Conservation (phyloP, 2,797 vertebrate genomes). For the Centroberyx gerrardi region DNA sequence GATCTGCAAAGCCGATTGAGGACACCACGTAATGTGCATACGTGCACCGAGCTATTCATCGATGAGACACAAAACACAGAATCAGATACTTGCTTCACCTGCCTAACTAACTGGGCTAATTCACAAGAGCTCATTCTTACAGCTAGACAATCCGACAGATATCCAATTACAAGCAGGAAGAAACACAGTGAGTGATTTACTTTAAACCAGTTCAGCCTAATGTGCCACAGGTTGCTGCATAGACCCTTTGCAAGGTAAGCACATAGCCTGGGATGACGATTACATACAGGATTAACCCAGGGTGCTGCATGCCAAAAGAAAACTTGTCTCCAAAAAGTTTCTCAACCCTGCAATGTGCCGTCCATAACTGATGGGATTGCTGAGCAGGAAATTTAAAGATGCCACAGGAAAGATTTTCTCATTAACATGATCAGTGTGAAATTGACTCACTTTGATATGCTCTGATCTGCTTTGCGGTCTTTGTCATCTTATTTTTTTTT, state of each 20-base stretch:
- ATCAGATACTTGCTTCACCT: constrained; percentile 1
- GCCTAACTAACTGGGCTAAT: constrained; percentile 29
- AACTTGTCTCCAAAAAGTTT: not conserved
- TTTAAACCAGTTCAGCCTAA: not conserved
- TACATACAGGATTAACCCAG: too few relatives aligned
- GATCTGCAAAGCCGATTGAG: constrained; percentile 20
- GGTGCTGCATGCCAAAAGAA: not conserved
- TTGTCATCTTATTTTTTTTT: not conserved
- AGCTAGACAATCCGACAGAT: not conserved
- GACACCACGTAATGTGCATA: not conserved
- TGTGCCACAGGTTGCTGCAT: not conserved
- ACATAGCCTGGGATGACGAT: not conserved
- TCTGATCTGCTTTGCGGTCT: too few relatives aligned
- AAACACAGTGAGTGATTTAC: not conserved
- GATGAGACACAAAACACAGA: not conserved
- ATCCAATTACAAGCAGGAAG: not conserved
- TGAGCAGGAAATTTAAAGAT: not conserved
- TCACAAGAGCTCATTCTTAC: constrained; percentile 3
- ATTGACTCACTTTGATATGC: not conserved
- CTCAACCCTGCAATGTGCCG: not conserved
- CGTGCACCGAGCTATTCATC: constrained; percentile 31
- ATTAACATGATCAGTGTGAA: not conserved
- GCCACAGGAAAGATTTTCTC: not conserved
- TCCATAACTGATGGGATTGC: not conserved
- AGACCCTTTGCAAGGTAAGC: not conserved